phyloP scores from a whole-genome alignment of 2,113 vertebrate species.

The Danionella cerebrum region DNA sequence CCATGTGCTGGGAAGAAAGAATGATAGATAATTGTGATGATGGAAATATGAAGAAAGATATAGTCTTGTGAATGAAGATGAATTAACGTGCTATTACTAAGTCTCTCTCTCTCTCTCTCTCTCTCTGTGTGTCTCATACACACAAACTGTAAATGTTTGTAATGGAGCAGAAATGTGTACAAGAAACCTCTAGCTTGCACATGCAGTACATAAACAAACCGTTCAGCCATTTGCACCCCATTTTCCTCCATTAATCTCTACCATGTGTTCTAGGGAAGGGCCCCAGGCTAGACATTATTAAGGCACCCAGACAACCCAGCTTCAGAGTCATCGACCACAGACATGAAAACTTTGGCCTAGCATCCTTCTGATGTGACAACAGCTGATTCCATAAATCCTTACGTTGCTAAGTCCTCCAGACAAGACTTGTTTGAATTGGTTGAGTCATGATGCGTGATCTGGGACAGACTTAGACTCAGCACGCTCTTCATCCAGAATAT shows the following conservation, averaged over 20 bases:
- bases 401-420: not conserved
- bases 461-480: not conserved
- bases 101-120: too few relatives aligned
- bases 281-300: conserved; percentile 28
- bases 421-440: not conserved
- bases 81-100: too few relatives aligned
- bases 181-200: too few relatives aligned
- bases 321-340: conserved; percentile 38
- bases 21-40: not conserved
- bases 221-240: conserved; percentile 8
- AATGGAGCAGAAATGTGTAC: too few relatives aligned
- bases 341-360: conserved; percentile 31
- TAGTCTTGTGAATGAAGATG: not conserved
- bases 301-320: conserved; percentile 44
- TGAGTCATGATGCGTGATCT: not conserved
- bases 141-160: too few relatives aligned
- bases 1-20: not conserved
- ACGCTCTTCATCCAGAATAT: not conserved
- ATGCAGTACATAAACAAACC: too few relatives aligned
- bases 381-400: not conserved
- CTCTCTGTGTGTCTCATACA: too few relatives aligned
- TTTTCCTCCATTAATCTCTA: conserved; percentile 51
- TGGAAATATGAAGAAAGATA: not conserved
- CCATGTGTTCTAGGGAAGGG: conserved; percentile 52
- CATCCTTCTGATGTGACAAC: conserved; percentile 16